phyloP scores from a whole-genome alignment of 2,888 invertebrate genomes.

The Cataglyphis livida region DNA sequence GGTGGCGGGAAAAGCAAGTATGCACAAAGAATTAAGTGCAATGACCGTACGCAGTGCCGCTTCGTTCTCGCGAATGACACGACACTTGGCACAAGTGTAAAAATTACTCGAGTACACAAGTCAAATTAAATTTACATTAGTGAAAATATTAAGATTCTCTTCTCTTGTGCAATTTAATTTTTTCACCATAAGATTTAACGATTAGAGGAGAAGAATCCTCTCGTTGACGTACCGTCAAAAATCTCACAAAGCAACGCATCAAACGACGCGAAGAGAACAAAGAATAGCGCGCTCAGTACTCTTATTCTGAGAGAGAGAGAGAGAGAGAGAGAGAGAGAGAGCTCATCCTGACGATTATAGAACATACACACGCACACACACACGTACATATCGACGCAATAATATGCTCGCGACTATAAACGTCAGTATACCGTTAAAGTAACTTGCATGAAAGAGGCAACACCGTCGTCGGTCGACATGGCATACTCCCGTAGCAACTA shows the following conservation, averaged over 20 bases:
- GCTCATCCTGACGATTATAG: constrained; percentile 42
- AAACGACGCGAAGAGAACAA: constrained; percentile 18
- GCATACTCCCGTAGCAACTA: constrained; percentile 56
- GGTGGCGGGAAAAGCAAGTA: constrained; percentile 36
- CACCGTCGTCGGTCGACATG: constrained; percentile 61
- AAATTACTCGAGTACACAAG: not conserved
- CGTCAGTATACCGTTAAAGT: constrained; percentile 69
- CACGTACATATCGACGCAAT: not conserved
- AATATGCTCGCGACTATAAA: constrained; percentile 57
- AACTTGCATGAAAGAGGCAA: constrained; percentile 55
- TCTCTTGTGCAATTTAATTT: not conserved
- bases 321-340: not conserved
- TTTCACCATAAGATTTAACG: not conserved
- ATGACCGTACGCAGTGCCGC: constrained; percentile 15
- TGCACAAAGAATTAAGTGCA: constrained; percentile 51
- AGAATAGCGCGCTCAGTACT: not conserved
- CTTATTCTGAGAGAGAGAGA: constrained; percentile 2
- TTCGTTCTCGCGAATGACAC: constrained; percentile 14
- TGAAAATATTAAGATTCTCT: not conserved
- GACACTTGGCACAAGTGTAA: not conserved
- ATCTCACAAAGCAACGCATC: not conserved
- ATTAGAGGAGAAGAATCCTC: not conserved
- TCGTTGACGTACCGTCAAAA: not conserved
- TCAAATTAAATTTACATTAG: not conserved
- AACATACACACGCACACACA: constrained; percentile 17